These are phyloP conservation scores for Microctenopoma steveboyesi DNA, from an alignment of 2,797 vertebrate genomes.

Conservation along the genomic window DNA sequence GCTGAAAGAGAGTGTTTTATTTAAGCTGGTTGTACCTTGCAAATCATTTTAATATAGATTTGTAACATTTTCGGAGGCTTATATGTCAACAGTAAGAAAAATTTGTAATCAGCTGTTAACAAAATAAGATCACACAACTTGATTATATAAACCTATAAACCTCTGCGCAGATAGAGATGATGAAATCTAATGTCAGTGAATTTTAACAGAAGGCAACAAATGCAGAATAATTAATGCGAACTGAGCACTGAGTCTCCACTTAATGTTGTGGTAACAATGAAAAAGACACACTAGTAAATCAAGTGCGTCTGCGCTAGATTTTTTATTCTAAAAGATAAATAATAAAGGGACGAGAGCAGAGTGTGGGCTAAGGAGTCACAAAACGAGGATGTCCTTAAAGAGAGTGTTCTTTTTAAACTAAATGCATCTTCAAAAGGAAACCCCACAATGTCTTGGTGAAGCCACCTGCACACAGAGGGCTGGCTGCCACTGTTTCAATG, in stretches of 20 bases:
- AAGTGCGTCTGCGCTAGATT: constrained; percentile 19
- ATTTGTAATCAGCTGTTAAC: constrained; percentile 28
- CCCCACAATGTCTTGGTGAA: constrained; percentile 64
- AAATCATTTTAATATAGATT: background rate
- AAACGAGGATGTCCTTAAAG: constrained; percentile 48
- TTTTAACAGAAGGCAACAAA: constrained; percentile 50
- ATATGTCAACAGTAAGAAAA: background rate
- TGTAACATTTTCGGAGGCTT: background rate
- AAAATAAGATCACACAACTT: constrained; percentile 30
- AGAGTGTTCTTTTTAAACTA: constrained; percentile 54
- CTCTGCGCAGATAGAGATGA: constrained; percentile 38
- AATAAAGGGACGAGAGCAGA: constrained; percentile 7
- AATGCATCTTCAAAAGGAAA: constrained; percentile 71
- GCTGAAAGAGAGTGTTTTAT: background rate
- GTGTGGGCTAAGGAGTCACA: constrained; percentile 17
- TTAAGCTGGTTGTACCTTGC: background rate
- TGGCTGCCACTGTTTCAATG: constrained; percentile 79
- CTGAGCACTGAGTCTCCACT: constrained; percentile 45
- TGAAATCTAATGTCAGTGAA: constrained; percentile 47
- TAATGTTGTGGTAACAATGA: constrained; percentile 20
- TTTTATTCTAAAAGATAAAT: constrained; percentile 30
- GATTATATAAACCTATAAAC: constrained; percentile 45
- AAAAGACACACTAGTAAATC: constrained; percentile 34
- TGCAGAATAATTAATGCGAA: constrained; percentile 49
- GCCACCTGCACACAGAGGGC: constrained; percentile 82